A percentile compares a stretch with the other conserved stretches of the same genome.
These are phyloP conservation scores for Scolopax rusticola DNA, from an alignment of 2,797 vertebrate species.

Conservation along the genomic window DNA sequence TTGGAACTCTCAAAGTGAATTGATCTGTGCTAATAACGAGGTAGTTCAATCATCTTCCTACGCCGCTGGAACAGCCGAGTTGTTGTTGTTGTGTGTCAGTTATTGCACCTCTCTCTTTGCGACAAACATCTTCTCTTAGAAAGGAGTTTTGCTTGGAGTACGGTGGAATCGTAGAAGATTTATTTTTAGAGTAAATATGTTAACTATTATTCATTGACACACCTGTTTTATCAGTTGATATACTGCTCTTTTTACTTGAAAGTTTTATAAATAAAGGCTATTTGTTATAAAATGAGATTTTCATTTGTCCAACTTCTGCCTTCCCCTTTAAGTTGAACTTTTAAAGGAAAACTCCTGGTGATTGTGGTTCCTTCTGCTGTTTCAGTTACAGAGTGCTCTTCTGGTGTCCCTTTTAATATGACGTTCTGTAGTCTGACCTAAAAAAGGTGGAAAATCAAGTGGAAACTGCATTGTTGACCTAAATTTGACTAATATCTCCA, in stretches of 20 bases:
- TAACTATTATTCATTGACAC: background rate
- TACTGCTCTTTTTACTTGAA: conserved; percentile 59
- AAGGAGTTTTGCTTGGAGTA: conserved; percentile 15
- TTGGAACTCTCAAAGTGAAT: background rate
- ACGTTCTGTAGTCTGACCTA: background rate
- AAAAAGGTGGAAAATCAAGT: conserved; percentile 18
- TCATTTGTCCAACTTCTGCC: conserved; percentile 30
- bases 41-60: background rate
- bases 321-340: background rate
- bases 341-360: background rate
- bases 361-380: background rate
- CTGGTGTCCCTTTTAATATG: background rate
- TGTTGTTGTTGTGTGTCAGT: background rate
- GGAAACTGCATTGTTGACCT: conserved; percentile 72
- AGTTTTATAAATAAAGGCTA: conserved; percentile 64
- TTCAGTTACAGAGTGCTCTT: background rate
- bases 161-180: background rate
- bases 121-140: background rate
- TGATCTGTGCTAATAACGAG: background rate
- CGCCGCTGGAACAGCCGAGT: background rate
- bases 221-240: conserved; percentile 4
- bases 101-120: background rate
- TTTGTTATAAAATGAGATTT: conserved; percentile 48
- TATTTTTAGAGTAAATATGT: conserved; percentile 20
- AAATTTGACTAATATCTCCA: conserved; percentile 78